A percentile compares a stretch with the other conserved stretches of the same genome.
These are phyloP conservation scores for Pelmatolapia mariae DNA, from an alignment of 2,113 vertebrate species.

Conservation along the genomic window DNA sequence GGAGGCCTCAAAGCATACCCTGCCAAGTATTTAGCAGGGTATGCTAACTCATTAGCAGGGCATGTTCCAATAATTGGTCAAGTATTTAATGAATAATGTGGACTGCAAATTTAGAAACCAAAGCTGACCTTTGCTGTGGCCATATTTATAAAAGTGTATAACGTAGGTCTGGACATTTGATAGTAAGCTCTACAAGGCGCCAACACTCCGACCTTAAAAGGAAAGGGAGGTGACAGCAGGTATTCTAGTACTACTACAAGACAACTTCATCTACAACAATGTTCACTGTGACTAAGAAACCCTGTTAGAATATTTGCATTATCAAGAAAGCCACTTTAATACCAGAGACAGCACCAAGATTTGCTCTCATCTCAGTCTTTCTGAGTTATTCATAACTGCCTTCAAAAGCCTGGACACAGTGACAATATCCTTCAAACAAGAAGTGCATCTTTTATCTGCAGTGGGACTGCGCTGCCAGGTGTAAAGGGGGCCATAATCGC, in stretches of 20 bases:
- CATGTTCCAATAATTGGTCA: background rate
- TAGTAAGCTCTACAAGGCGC: background rate
- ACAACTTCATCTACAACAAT: background rate
- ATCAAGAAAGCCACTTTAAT: background rate
- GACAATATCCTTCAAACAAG: background rate
- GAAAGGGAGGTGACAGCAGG: background rate
- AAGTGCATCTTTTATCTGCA: background rate
- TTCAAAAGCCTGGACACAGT: background rate
- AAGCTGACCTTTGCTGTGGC: background rate
- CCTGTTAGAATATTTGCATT: background rate
- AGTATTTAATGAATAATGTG: background rate
- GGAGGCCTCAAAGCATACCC: background rate
- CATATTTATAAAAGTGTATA: background rate
- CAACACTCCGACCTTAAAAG: background rate
- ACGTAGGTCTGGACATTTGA: background rate
- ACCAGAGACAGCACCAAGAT: background rate
- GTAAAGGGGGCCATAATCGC: slow-evolving; percentile 8
- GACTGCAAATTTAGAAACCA: background rate
- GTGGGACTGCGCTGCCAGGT: background rate
- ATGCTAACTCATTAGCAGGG: background rate
- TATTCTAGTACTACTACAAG: background rate
- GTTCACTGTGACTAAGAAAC: background rate
- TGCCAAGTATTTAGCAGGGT: background rate
- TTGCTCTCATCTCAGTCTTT: background rate
- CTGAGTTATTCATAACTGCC: background rate